Evolutionary conservation across 1,140 invertebrate genomes (phyloP).

Genomic region (Metopolophium dirhodum): DNA sequence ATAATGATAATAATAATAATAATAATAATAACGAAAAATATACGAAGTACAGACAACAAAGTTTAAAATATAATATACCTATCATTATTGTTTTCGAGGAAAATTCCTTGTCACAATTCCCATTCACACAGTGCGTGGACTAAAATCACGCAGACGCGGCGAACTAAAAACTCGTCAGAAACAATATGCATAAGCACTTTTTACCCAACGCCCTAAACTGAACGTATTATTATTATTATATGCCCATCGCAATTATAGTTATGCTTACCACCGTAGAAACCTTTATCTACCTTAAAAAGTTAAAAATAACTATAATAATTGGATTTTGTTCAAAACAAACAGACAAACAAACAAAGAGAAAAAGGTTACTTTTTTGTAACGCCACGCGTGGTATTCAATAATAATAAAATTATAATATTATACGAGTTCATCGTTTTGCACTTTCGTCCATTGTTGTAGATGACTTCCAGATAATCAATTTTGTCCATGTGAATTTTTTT

Average conservation of each 20-base stretch:
- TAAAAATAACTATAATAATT: background rate
- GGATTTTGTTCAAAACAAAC: background rate
- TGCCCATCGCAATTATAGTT: background rate
- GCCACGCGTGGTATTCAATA: background rate
- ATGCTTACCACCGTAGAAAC: background rate
- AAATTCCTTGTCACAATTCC: background rate
- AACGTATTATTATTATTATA: background rate
- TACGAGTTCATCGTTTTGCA: background rate
- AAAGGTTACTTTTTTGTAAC: background rate
- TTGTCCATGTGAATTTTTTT: background rate
- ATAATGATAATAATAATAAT: background rate
- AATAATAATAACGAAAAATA: background rate
- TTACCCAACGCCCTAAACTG: background rate
- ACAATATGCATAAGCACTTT: background rate
- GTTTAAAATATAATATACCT: background rate
- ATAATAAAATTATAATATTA: background rate
- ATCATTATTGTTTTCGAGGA: background rate
- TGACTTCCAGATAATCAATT: background rate
- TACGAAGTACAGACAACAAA: background rate
- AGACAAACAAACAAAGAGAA: background rate
- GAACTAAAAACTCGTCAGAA: background rate
- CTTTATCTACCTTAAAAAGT: background rate
- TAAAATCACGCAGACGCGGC: background rate
- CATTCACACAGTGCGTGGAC: background rate
- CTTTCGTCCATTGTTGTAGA: background rate